A percentile compares a stretch with the other conserved stretches of the same genome.
phyloP scores from a whole-genome alignment of 2,888 invertebrate species.

The Drosophila rellima region DNA sequence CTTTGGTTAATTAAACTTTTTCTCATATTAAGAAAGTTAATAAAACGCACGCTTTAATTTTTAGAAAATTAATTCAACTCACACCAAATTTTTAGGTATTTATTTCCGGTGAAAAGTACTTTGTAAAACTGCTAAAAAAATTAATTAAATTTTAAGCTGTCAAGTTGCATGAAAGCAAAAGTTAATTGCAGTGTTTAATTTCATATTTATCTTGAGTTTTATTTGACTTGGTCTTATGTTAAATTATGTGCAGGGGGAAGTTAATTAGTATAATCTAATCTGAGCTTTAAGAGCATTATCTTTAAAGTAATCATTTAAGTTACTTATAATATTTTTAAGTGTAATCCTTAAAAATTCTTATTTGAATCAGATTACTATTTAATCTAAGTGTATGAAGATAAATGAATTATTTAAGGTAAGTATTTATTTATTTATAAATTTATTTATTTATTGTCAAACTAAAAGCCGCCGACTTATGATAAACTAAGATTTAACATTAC shows the following conservation, averaged over 20 bases:
- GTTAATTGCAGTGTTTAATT: constrained; percentile 3
- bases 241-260: not conserved
- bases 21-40: constrained; percentile 4
- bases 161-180: constrained; percentile 9
- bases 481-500: too few relatives aligned
- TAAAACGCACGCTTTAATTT: not conserved
- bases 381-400: too few relatives aligned
- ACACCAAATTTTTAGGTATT: constrained; percentile 1
- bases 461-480: too few relatives aligned
- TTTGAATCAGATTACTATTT: too few relatives aligned
- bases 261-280: not conserved
- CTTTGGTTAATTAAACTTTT: constrained; percentile 15
- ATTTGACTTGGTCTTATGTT: not conserved
- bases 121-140: not conserved
- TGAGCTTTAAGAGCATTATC: not conserved
- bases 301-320: not conserved
- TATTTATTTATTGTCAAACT: too few relatives aligned
- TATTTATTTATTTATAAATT: too few relatives aligned
- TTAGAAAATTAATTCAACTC: constrained; percentile 7
- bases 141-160: not conserved
- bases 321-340: not conserved
- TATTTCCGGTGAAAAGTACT: constrained; percentile 9
- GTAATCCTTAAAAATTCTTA: too few relatives aligned
- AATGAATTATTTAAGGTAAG: too few relatives aligned
- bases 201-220: not conserved